Percentiles rank a stretch among this genome's conserved stretches.
Evolutionary conservation across 2,888 invertebrate species (phyloP).

Genomic region (Plagiodera versicolora): DNA sequence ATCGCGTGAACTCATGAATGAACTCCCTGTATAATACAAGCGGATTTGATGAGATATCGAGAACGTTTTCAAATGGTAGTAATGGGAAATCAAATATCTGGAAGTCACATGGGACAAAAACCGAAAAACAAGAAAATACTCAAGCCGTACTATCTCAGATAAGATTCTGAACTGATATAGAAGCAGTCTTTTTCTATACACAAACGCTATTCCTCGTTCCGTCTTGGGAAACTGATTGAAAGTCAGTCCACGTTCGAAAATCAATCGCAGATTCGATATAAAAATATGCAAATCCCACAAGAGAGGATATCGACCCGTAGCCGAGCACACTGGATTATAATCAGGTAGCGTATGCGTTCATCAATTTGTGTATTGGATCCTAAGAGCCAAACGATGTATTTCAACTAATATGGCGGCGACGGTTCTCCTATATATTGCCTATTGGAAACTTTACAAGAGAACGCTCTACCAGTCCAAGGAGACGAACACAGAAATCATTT

Average conservation of each 20-base stretch:
- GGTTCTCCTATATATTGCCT: conserved; percentile 32
- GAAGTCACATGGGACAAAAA: too few relatives aligned
- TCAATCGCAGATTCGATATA: conserved; percentile 19
- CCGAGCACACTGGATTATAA: conserved; percentile 29
- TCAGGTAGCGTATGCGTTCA: conserved; percentile 35
- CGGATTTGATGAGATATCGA: too few relatives aligned
- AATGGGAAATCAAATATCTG: too few relatives aligned
- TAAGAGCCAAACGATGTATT: conserved; percentile 44
- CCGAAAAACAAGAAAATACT: too few relatives aligned
- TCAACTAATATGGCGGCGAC: conserved; percentile 41
- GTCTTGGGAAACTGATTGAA: conserved; percentile 5
- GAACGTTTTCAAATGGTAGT: too few relatives aligned
- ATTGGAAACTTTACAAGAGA: conserved; percentile 3
- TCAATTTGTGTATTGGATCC: conserved; percentile 31
- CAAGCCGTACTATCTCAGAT: too few relatives aligned
- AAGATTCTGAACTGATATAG: too few relatives aligned
- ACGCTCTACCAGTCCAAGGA: background rate
- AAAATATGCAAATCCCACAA: conserved; percentile 35
- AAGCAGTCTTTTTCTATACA: too few relatives aligned
- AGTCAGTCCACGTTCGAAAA: conserved; percentile 17
- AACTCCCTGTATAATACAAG: too few relatives aligned
- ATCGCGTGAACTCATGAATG: too few relatives aligned
- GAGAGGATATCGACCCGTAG: conserved; percentile 35
- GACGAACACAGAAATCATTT: background rate
- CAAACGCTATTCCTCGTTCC: background rate